These are phyloP conservation scores for Euproctis similis DNA, from an alignment of 2,888 invertebrate species.

Conservation along the genomic window DNA sequence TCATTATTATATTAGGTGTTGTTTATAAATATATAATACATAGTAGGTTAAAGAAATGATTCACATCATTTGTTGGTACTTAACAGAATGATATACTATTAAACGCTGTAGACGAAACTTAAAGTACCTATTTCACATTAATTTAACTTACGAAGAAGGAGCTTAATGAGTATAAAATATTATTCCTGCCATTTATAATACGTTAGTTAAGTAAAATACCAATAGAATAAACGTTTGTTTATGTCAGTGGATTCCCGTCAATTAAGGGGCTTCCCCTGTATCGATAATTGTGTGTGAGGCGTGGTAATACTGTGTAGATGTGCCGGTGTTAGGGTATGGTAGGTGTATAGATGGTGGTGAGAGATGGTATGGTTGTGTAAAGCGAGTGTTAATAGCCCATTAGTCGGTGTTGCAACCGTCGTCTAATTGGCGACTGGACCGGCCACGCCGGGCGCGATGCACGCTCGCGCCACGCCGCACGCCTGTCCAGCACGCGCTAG, in stretches of 20 bases:
- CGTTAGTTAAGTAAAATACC: no score
- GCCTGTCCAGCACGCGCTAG: conserved; percentile 34
- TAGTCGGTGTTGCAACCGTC: conserved; percentile 46
- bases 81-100: no score
- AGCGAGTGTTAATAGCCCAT: conserved; percentile 69
- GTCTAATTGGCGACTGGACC: conserved; percentile 56
- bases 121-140: no score
- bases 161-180: no score
- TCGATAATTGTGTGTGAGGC: conserved; percentile 17
- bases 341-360: conserved; percentile 45
- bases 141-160: no score
- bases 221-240: conserved; percentile 38
- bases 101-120: no score
- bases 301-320: conserved; percentile 19
- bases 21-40: no score
- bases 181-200: no score
- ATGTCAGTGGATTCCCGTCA: conserved; percentile 24
- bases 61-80: no score
- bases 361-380: conserved; percentile 48
- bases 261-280: conserved; percentile 27
- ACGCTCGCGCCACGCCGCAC: conserved; percentile 20
- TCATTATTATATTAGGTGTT: no score
- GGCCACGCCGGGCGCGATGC: conserved; percentile 31
- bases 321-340: conserved; percentile 13
- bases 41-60: no score